phyloP scores from a whole-genome alignment of 2,888 invertebrate genomes.

The Plebejus argus region DNA sequence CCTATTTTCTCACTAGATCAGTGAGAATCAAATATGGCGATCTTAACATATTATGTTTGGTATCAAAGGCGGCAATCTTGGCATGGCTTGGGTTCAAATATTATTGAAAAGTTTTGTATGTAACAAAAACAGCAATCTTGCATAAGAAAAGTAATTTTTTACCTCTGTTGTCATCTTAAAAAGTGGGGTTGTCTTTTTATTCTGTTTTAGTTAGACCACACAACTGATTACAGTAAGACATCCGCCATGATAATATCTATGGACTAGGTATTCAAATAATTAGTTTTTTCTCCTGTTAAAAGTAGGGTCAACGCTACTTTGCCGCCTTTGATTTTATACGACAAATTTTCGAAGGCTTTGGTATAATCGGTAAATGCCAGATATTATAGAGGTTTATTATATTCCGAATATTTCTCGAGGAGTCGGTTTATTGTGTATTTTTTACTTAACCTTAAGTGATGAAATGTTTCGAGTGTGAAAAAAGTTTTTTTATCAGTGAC shows the following conservation, averaged over 20 bases:
- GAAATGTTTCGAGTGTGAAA: too few relatives aligned
- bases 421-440: too few relatives aligned
- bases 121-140: too few relatives aligned
- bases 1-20: background rate
- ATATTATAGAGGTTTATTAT: too few relatives aligned
- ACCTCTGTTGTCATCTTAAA: background rate
- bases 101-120: background rate
- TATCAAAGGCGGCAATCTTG: background rate
- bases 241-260: background rate
- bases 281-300: background rate
- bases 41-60: background rate
- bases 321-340: conserved; percentile 12
- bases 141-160: background rate
- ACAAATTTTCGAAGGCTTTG: too few relatives aligned
- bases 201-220: background rate
- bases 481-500: too few relatives aligned
- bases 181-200: background rate
- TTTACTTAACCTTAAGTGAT: too few relatives aligned
- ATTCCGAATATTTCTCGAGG: too few relatives aligned
- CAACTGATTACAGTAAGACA: conserved; percentile 10
- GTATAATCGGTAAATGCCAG: too few relatives aligned
- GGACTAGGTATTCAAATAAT: background rate
- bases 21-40: too few relatives aligned
- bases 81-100: background rate
- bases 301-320: background rate